A percentile compares a stretch with the other conserved stretches of the same genome.
Evolutionary conservation across 92 coral and sea anemone species (phyloP).

Genomic region (Virgularia gustaviana): DNA sequence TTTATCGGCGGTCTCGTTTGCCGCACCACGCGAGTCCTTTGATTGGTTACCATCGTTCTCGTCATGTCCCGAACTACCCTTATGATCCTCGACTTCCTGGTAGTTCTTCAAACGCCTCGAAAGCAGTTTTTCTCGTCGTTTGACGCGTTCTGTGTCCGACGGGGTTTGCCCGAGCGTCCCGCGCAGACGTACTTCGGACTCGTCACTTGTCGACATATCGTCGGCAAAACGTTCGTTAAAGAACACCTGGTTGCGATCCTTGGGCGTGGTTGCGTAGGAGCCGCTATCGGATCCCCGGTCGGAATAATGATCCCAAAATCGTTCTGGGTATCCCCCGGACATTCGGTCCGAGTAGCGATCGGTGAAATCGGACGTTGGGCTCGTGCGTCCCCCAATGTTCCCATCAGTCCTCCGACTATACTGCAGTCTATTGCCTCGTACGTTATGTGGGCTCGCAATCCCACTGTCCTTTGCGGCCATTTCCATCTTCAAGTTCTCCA

Average conservation of each 20-base stretch:
- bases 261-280: conserved; percentile 35
- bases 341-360: conserved; percentile 30
- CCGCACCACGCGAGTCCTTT: conserved; percentile 28
- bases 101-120: conserved; percentile 26
- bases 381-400: conserved; percentile 9
- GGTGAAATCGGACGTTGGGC: conserved; percentile 35
- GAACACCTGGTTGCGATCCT: conserved; percentile 33
- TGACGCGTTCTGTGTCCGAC: conserved; percentile 15
- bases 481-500: conserved; percentile 34
- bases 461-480: conserved; percentile 39
- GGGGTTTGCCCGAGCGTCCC: background rate
- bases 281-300: conserved; percentile 34
- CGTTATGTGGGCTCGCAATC: conserved; percentile 21
- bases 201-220: conserved; percentile 43
- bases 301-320: conserved; percentile 31
- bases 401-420: background rate
- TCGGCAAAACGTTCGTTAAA: conserved; percentile 32
- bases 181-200: conserved; percentile 23
- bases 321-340: conserved; percentile 32
- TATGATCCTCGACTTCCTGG: conserved; percentile 13
- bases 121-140: conserved; percentile 32
- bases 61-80: background rate
- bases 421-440: no score
- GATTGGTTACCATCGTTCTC: conserved; percentile 2
- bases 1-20: conserved; percentile 13